A percentile compares a stretch with the other conserved stretches of the same genome.
phyloP scores from a whole-genome alignment of 2,113 vertebrate genomes.

The Syngnathoides biaculeatus region DNA sequence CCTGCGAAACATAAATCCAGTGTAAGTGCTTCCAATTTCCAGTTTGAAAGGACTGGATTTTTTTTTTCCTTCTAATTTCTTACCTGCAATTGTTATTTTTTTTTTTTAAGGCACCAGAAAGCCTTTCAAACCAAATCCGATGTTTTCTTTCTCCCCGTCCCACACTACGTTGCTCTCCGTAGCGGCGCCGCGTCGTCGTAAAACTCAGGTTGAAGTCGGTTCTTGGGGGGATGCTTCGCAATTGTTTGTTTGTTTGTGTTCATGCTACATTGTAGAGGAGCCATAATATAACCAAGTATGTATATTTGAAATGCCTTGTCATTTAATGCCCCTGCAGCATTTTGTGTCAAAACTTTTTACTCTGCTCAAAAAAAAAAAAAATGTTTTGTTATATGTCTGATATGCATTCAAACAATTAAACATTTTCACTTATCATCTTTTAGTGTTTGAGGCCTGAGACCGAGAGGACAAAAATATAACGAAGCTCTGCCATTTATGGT shows the following conservation, averaged over 20 bases:
- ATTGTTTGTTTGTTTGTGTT: conserved; percentile 44
- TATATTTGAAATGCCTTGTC: conserved; percentile 56
- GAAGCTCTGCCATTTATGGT: no score
- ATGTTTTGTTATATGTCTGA: conserved; percentile 63
- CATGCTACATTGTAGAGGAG: conserved; percentile 34
- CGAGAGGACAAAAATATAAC: background rate
- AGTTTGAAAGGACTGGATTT: conserved; percentile 41
- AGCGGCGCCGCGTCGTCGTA: conserved; percentile 63
- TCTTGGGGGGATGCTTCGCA: conserved; percentile 40
- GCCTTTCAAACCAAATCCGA: conserved; percentile 49
- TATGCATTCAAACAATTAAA: conserved; percentile 66
- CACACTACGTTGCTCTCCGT: conserved; percentile 54
- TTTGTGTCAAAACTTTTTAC: conserved; percentile 57
- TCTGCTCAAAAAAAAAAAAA: conserved; percentile 44
- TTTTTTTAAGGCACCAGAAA: conserved; percentile 46
- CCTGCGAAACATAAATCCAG: conserved; percentile 33
- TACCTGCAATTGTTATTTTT: conserved; percentile 19
- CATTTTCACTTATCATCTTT: conserved; percentile 45
- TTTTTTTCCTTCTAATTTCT: conserved; percentile 13
- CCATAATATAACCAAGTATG: conserved; percentile 44
- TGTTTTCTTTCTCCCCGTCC: conserved; percentile 50
- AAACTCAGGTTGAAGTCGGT: conserved; percentile 67
- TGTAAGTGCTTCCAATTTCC: conserved; percentile 43
- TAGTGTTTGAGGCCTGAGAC: conserved; percentile 8
- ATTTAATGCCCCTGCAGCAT: conserved; percentile 41